Conservation (phyloP, 2,113 vertebrate genomes). For the Carettochelys insculpta region DNA sequence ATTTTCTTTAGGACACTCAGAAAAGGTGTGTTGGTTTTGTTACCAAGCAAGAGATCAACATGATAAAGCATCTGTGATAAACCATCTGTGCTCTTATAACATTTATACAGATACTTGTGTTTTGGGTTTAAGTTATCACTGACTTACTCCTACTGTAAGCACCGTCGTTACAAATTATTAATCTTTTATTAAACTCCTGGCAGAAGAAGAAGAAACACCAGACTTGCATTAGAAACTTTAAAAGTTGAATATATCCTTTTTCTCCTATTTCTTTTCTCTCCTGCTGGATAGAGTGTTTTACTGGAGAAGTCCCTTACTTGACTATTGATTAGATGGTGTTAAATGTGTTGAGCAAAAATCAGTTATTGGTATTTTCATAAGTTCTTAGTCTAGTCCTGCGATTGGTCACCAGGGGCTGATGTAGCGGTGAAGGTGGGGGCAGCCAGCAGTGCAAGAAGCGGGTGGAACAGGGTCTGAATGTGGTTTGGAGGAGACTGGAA, state of each 20-base stretch:
- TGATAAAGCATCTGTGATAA: not conserved
- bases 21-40: not conserved
- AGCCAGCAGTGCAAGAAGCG: not conserved
- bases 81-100: not conserved
- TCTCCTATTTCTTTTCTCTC: not conserved
- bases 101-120: not conserved
- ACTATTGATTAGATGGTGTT: not conserved
- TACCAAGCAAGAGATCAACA: not conserved
- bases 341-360: not conserved
- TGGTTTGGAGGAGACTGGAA: not conserved
- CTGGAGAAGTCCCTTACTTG: not conserved
- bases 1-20: not conserved
- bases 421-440: not conserved
- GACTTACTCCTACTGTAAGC: not conserved
- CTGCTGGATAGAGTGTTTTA: not conserved
- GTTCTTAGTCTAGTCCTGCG: not conserved
- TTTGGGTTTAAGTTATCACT: not conserved
- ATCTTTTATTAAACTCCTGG: not conserved
- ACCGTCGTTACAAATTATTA: not conserved
- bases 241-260: not conserved
- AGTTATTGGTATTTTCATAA: not conserved
- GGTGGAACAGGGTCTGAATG: not conserved
- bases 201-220: not conserved
- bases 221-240: not conserved
- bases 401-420: not conserved